Evolutionary conservation across 2,888 invertebrate genomes (phyloP).

Genomic region (Platerodrilus igneus): DNA sequence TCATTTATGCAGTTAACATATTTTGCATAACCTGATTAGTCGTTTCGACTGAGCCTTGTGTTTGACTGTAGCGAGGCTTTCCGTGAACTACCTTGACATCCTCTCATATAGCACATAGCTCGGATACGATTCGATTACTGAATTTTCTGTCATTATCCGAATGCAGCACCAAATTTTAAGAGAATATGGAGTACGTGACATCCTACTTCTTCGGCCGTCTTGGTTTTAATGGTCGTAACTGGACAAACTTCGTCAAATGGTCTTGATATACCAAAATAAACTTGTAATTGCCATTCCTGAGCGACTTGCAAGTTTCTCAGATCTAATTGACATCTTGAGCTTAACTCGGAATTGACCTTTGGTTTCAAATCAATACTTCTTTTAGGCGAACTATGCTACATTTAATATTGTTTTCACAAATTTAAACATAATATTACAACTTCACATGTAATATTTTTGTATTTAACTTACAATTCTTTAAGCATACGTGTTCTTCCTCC

Average conservation of each 20-base stretch:
- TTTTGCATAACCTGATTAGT: slow-evolving; percentile 21
- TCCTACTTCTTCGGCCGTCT: slow-evolving; percentile 33
- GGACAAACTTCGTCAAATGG: slow-evolving; percentile 30
- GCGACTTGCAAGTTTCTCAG: slow-evolving; percentile 29
- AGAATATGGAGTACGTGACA: slow-evolving; percentile 31
- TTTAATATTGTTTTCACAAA: slow-evolving; percentile 30
- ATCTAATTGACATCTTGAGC: slow-evolving; percentile 27
- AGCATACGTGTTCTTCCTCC: slow-evolving; percentile 34
- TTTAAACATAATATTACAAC: slow-evolving; percentile 31
- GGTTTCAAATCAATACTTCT: slow-evolving; percentile 20
- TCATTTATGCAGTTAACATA: slow-evolving; percentile 33
- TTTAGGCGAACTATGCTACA: slow-evolving; percentile 27
- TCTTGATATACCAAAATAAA: slow-evolving; percentile 31
- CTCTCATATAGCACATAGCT: slow-evolving; percentile 29
- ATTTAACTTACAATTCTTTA: slow-evolving; percentile 32
- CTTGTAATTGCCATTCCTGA: slow-evolving; percentile 23
- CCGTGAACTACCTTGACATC: slow-evolving; percentile 31
- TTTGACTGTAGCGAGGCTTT: slow-evolving; percentile 29
- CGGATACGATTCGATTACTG: slow-evolving; percentile 28
- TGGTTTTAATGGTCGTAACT: slow-evolving; percentile 28
- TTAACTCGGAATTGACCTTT: slow-evolving; percentile 7
- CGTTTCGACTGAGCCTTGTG: too few species aligned
- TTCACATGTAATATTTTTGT: slow-evolving; percentile 34
- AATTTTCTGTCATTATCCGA: slow-evolving; percentile 37
- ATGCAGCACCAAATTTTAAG: slow-evolving; percentile 34